Base-by-base conservation (phyloP, 2,113 vertebrate genomes). In the Actenoides hombroni region DNA sequence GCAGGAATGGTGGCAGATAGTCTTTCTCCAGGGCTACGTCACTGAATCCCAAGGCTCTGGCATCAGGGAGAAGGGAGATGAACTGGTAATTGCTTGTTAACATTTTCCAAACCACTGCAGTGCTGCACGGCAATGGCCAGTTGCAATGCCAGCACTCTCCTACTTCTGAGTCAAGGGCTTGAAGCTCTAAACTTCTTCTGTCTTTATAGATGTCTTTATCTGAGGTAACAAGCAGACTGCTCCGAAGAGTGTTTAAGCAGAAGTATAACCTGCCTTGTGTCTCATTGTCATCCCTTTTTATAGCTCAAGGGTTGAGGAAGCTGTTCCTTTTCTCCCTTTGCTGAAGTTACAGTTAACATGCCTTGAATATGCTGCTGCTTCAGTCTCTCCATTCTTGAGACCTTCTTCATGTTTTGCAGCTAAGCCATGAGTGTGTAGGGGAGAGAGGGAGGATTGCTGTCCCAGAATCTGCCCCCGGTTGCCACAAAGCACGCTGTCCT, bases 381-480 rank as follows among this genome's bases (percentile, higher is more conserved):
- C 35, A 40, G 29, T 23, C 6, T 18, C 61, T 61, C 8, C 44
- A 21, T 40, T 84, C 59, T 73, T 73, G 29, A 69, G 26, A 51
- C 3, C 35, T 25, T 44, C 33, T 67, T 59, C 51, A 60, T 7
- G 20, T 46, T 87, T 68, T 88, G 25, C 44, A 84, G 42, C 17
- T 42, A 75, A 67, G 15, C 11, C 18, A 13, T 4, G 24, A 77
- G 16, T 1, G 0, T 2, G 10, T 0, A 42, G 60, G 11, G 18
- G 3, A 16, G 21, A 56, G 19, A 73, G 25, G 6, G 39, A 84
- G 37, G 9, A 21, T 86, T 42, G 5, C 17, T 56, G 57, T 10
- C 49, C 37, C 67, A 59, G 68, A 16, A 69, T 31, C 49, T 83
- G 28, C 31, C 42, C 16, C 48, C 42, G 37, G 69, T 5, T 14